Evolutionary conservation across 2,888 invertebrate species (phyloP), one percentile per base, ranked within the genome.

Genomic region (Zhuqinia jingwanae): DNA sequence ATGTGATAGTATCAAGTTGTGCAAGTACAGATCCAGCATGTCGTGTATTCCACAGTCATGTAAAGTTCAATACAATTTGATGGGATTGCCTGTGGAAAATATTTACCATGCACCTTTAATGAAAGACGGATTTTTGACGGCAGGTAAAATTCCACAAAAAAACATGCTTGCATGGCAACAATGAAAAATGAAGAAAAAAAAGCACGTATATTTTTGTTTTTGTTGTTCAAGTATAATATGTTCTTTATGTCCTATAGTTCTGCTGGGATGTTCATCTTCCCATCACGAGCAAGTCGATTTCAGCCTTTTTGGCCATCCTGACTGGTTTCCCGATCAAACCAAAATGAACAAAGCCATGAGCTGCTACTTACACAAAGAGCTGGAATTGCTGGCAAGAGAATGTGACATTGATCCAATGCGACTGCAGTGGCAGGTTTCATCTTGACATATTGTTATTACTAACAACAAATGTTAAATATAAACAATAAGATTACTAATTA

Each of bases 241-340:
- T n/a, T n/a, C n/a, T n/a, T n/a, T n/a, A n/a, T n/a, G 22, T 15
- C 22, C 50, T 65, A 20, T 63, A 88, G 88, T 87, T 53, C 81
- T 88, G 30, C 68, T 88, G 0, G 88, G 88, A n/a, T 88, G 88
- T 56, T 88, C 88, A 11, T 88, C 88, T 10, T 73, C 87, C 63
- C 88, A 88, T 68, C 77, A 85, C 11, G 50, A 84, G 2, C 87
- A 88, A 82, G 65, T 87, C 13, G 88, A 88, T 56, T 82, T 88
- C 13, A 77, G 75, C 8, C 80, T 88, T 27, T 88, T 88, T 45
- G 88, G 87, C 6, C 88, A 88, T 47, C 88, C 88, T 1, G 81
- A 84, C 20, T 70, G 87, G 56, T 80, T 81, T 58, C 78, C 70
- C 5, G 42, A 68, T 50, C 88, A 88, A 27, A 75, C 77, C 6